A percentile compares a stretch with the other conserved stretches of the same genome.
phyloP scores from a whole-genome alignment of 2,888 invertebrate genomes.

The Molorchus minor region DNA sequence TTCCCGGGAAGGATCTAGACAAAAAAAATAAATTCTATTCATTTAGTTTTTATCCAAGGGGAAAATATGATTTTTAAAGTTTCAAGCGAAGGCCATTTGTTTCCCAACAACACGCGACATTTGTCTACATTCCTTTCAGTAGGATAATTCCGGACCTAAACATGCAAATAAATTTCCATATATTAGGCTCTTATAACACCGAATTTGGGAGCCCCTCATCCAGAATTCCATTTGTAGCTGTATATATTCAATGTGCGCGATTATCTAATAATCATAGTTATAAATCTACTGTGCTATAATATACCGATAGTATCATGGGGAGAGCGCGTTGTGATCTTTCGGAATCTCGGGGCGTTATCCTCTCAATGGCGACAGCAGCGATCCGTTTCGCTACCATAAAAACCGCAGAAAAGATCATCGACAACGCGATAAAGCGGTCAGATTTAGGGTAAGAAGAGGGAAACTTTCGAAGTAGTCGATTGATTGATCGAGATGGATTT shows the following conservation, averaged over 20 bases:
- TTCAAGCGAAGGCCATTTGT: not conserved
- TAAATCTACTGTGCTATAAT: conserved; percentile 15
- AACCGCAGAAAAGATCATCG: conserved; percentile 29
- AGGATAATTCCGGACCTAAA: not conserved
- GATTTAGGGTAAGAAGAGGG: not conserved
- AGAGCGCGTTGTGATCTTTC: conserved; percentile 7
- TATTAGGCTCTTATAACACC: conserved; percentile 1
- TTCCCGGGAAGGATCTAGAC: no score
- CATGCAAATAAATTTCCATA: conserved; percentile 16
- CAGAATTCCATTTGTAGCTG: not conserved
- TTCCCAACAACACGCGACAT: not conserved
- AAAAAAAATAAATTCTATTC: no score
- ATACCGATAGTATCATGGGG: conserved; percentile 9
- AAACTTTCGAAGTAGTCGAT: not conserved
- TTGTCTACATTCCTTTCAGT: conserved; percentile 1
- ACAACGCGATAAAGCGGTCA: conserved; percentile 28
- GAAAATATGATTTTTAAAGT: not conserved
- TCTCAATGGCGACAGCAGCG: conserved; percentile 26
- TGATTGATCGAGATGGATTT: conserved; percentile 10
- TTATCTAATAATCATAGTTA: conserved; percentile 7
- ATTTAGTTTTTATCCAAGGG: no score
- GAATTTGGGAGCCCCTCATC: not conserved
- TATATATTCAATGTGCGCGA: conserved; percentile 1
- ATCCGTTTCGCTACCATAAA: conserved; percentile 33
- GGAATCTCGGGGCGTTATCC: conserved; percentile 26